A percentile compares a stretch with the other conserved stretches of the same genome.
Conservation (phyloP, 2,797 vertebrate genomes). For the Channa striata region DNA sequence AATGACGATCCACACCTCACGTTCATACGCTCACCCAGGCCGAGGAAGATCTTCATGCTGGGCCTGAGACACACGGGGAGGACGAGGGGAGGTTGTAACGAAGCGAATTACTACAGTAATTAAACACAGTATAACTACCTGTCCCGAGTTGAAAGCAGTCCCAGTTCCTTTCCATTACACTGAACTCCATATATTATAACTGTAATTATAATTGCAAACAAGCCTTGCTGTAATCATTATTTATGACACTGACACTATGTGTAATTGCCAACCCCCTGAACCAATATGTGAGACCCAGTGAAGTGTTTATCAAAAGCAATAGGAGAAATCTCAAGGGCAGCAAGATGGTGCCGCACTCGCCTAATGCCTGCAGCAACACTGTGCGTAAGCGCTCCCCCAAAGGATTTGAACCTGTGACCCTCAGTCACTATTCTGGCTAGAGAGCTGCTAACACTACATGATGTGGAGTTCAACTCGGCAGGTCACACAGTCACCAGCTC, state of each 20-base stretch:
- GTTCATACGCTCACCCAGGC: constrained; percentile 63
- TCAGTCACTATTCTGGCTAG: constrained; percentile 27
- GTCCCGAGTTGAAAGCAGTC: constrained; percentile 64
- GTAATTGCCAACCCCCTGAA: constrained; percentile 63
- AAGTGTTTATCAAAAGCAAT: constrained; percentile 69
- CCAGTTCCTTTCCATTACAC: constrained; percentile 73
- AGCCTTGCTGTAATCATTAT: constrained; percentile 74
- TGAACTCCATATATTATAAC: constrained; percentile 77
- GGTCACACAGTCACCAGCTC: constrained; percentile 49
- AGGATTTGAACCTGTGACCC: constrained; percentile 61
- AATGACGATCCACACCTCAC: constrained; percentile 52
- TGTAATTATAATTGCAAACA: constrained; percentile 82
- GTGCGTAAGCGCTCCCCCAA: constrained; percentile 36
- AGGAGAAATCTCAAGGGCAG: constrained; percentile 61
- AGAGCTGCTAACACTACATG: constrained; percentile 45
- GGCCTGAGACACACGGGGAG: constrained; percentile 47
- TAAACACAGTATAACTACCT: constrained; percentile 76
- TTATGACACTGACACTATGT: constrained; percentile 71
- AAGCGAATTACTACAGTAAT: constrained; percentile 76
- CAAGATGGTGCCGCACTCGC: constrained; percentile 19
- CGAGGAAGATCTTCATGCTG: constrained; percentile 37
- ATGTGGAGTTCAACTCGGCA: constrained; percentile 29
- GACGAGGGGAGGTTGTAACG: constrained; percentile 42
- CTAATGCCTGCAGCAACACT: constrained; percentile 4
- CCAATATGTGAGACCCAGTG: constrained; percentile 54